A percentile compares a stretch with the other conserved stretches of the same genome.
Evolutionary conservation across 1,140 invertebrate genomes (phyloP).

Genomic region (Drosophila quadrilineata): DNA sequence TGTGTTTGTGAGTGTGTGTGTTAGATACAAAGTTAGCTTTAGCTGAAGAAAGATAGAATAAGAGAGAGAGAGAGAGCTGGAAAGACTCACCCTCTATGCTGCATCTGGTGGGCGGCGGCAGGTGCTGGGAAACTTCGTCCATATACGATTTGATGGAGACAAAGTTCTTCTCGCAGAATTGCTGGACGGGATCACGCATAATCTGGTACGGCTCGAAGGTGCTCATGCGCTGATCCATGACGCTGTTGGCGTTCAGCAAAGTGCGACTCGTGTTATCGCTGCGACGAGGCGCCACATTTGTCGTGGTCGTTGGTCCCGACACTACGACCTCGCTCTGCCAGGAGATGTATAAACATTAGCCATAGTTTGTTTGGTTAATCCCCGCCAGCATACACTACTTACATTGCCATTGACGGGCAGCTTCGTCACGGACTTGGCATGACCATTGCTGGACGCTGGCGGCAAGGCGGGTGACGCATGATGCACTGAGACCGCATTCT

Average conservation of each 20-base stretch:
- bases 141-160: conserved; percentile 95
- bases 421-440: conserved; percentile 80
- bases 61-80: conserved; percentile 2
- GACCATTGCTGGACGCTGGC: conserved; percentile 62
- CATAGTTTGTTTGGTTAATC: not conserved
- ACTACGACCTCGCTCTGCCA: conserved; percentile 78
- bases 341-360: not conserved
- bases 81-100: conserved; percentile 90
- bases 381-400: not conserved
- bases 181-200: conserved; percentile 94
- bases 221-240: conserved; percentile 87
- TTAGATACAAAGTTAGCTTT: not conserved
- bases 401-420: conserved; percentile 77
- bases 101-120: conserved; percentile 95
- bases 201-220: conserved; percentile 92
- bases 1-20: conserved; percentile 9
- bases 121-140: conserved; percentile 90
- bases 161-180: conserved; percentile 96
- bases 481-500: conserved; percentile 76
- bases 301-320: conserved; percentile 83
- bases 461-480: conserved; percentile 78
- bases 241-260: conserved; percentile 85
- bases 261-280: conserved; percentile 88
- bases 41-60: not conserved
- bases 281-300: conserved; percentile 84